Evolutionary conservation across 2,888 invertebrate genomes (phyloP).

Genomic region (Cephus rjabovi): DNA sequence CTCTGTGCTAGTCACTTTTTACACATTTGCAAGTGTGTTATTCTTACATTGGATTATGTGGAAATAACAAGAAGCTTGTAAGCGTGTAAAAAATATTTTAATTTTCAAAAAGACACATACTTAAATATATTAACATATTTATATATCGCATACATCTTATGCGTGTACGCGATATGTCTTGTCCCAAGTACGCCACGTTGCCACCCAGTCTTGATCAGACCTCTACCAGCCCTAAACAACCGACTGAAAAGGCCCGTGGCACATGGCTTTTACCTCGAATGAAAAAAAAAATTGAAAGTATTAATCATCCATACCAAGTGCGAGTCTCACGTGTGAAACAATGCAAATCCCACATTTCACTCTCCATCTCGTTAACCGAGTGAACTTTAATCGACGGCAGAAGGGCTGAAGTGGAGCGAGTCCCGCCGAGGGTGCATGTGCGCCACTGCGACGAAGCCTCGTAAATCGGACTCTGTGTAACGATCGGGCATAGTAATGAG

Average conservation of each 20-base stretch:
- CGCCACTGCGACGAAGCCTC: slow-evolving; percentile 22
- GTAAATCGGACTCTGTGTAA: slow-evolving; percentile 57
- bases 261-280: background rate
- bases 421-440: background rate
- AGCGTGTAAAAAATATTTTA: background rate
- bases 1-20: too few species aligned
- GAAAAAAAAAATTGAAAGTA: background rate
- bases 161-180: background rate
- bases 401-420: background rate
- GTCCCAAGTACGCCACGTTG: background rate
- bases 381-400: background rate
- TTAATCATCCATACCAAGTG: background rate
- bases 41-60: too few species aligned
- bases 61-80: too few species aligned
- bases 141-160: too few species aligned
- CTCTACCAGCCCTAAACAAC: background rate
- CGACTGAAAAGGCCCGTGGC: background rate
- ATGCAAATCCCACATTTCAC: background rate
- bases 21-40: too few species aligned
- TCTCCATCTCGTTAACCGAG: background rate
- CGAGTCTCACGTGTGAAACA: background rate
- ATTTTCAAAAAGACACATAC: background rate
- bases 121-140: too few species aligned
- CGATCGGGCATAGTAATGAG: slow-evolving; percentile 63
- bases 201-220: background rate